Evolutionary conservation across 2,113 vertebrate species (phyloP).

Genomic region (Fulica atra): DNA sequence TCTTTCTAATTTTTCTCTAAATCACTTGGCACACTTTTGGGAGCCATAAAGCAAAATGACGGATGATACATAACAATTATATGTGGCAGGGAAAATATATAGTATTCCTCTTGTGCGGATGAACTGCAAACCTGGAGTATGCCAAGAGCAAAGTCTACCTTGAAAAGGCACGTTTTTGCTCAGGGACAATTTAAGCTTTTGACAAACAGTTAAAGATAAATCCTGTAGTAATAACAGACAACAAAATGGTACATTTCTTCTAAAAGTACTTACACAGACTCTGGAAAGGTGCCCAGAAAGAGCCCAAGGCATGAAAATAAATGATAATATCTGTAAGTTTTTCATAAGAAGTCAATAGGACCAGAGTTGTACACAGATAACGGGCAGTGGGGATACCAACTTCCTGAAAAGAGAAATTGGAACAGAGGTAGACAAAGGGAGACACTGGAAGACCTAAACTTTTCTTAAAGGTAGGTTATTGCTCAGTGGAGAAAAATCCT

Average conservation of each 20-base stretch:
- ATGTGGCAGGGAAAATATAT: neutral
- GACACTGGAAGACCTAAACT: neutral
- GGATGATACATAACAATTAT: neutral
- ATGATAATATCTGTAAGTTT: constrained; percentile 6
- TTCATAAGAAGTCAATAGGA: neutral
- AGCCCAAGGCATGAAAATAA: neutral
- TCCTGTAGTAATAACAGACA: constrained; percentile 29
- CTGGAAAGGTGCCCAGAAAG: constrained; percentile 35
- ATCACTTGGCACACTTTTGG: neutral
- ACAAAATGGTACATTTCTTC: constrained; percentile 17
- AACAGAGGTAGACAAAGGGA: neutral
- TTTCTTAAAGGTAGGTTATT: neutral
- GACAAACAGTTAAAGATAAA: constrained; percentile 38
- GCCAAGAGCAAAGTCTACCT: neutral
- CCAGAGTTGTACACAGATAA: neutral
- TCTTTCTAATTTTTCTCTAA: constrained; percentile 28
- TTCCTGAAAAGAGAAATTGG: neutral
- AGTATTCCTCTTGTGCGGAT: neutral
- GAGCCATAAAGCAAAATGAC: constrained; percentile 26
- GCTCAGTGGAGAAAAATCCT: neutral
- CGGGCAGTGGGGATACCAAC: neutral
- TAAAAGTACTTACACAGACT: constrained; percentile 7
- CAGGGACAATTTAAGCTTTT: constrained; percentile 14
- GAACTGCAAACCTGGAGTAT: neutral
- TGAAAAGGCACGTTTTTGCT: neutral